A percentile compares a stretch with the other conserved stretches of the same genome.
Evolutionary conservation across 2,797 vertebrate species (phyloP).

Genomic region (Glossophaga mutica): DNA sequence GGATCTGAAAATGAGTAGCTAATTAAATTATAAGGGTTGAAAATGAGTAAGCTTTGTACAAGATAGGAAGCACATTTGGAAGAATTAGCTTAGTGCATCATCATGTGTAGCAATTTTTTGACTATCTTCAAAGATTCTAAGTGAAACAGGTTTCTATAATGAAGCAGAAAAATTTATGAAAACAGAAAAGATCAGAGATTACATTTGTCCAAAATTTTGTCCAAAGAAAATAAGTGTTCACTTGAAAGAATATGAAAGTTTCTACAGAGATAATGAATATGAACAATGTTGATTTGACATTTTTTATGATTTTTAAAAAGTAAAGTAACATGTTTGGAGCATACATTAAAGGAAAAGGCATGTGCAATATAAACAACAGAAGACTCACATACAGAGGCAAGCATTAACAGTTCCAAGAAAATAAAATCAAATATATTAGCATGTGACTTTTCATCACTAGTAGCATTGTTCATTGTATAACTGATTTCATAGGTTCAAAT

Average conservation of each 20-base stretch:
- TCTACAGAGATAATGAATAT: background rate
- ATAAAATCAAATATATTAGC: background rate
- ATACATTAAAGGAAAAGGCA: background rate
- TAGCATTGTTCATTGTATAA: background rate
- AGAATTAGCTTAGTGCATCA: background rate
- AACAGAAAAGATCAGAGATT: background rate
- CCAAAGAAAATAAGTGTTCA: background rate
- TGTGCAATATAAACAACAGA: background rate
- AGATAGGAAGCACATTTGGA: background rate
- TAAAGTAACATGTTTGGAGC: background rate
- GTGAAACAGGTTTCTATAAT: background rate
- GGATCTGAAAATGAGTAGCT: background rate
- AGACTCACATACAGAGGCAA: background rate
- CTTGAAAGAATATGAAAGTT: constrained; percentile 4
- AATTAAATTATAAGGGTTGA: background rate
- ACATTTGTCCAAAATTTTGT: background rate
- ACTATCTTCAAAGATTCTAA: background rate
- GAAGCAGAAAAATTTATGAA: background rate
- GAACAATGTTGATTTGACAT: background rate
- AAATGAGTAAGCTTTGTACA: background rate
- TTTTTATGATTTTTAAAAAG: background rate
- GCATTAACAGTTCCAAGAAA: background rate
- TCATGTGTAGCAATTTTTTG: background rate
- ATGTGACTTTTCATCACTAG: background rate
- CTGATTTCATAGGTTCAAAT: background rate